Evolutionary conservation across 2,113 vertebrate species (phyloP), one percentile per base, ranked within the genome.

Genomic region (Xenus cinereus): DNA sequence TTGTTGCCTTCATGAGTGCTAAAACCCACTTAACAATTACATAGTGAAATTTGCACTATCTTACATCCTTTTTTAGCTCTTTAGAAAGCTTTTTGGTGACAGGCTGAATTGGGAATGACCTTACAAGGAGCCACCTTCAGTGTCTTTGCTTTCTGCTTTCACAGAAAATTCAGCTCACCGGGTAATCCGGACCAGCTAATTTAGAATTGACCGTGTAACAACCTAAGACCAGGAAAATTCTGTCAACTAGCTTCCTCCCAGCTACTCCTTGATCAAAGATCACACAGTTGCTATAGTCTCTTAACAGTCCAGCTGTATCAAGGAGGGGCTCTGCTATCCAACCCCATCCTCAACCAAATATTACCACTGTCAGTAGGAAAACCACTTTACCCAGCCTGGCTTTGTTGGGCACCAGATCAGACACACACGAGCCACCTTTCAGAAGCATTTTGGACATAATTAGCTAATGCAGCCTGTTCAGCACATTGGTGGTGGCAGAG

Each of bases 351-450:
- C 51, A 80, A 46, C 0, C 5, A 51, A 88, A 54, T 1, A 7
- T 8, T 35, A 30, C 2, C 54, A 32, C 10, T 54, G 3, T 39
- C 30, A 59, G 11, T 2, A 43, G 33, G 11, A 72, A 66, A 77
- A 66, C 8, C 56, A 8, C 35, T 66, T 80, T 59, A 30, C 18
- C 33, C 14, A 13, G 41, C 9, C 22, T 69, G 57, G 19, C n/a
- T 57, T 35, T 14, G 20, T 11, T 20, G 43, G n/a, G 46, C 64
- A 78, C 3, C 35, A 19, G 16, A 56, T n/a, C 32, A 84, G 51
- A 77, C 9, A 43, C 26, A 19, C 0, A 0, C 0, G 1, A 57
- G 9, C 35, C 20, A 59, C 13, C 12, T 33, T 74, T 51, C 41
- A n/a, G 37, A 59, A 76, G 21, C 27, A n/a, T 76, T 89, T 78